Evolutionary conservation across 2,888 invertebrate genomes (phyloP).

Genomic region (Agriotes lineatus): DNA sequence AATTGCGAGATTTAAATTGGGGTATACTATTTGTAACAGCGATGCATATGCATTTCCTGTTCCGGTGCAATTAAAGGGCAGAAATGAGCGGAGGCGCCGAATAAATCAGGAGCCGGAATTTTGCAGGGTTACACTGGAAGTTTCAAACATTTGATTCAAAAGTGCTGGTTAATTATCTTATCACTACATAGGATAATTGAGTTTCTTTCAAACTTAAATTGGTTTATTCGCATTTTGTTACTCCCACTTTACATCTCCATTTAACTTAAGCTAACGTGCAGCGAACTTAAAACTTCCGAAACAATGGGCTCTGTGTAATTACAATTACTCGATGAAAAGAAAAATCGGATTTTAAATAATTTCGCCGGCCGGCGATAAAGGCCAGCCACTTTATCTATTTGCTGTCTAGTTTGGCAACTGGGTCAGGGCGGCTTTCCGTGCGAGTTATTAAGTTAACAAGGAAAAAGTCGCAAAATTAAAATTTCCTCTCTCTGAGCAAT

Average conservation of each 20-base stretch:
- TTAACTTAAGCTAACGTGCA: conserved; percentile 42
- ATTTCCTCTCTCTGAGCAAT: conserved; percentile 49
- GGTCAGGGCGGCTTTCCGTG: not conserved
- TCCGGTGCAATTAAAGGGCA: not conserved
- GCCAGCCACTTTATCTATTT: not conserved
- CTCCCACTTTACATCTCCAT: conserved; percentile 50
- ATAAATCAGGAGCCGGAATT: conserved; percentile 13
- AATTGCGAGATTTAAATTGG: conserved; percentile 26
- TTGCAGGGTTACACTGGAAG: conserved; percentile 22
- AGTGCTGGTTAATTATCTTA: conserved; percentile 61
- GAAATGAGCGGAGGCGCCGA: not conserved
- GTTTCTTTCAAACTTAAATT: conserved; percentile 65
- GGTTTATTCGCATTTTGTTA: conserved; percentile 63
- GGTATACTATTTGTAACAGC: conserved; percentile 9
- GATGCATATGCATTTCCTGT: conserved; percentile 12
- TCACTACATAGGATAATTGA: conserved; percentile 62
- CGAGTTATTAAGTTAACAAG: conserved; percentile 44
- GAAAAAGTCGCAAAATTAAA: conserved; percentile 50
- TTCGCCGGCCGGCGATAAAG: no score
- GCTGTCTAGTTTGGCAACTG: not conserved
- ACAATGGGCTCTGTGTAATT: conserved; percentile 28
- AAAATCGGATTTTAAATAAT: conserved; percentile 3
- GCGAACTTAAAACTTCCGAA: conserved; percentile 33
- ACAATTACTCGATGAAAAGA: conserved; percentile 26
- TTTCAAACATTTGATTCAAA: conserved; percentile 44